These are phyloP conservation scores for Amblyjoppa fuscipennis DNA, from an alignment of 2,888 invertebrate genomes.

Conservation along the genomic window DNA sequence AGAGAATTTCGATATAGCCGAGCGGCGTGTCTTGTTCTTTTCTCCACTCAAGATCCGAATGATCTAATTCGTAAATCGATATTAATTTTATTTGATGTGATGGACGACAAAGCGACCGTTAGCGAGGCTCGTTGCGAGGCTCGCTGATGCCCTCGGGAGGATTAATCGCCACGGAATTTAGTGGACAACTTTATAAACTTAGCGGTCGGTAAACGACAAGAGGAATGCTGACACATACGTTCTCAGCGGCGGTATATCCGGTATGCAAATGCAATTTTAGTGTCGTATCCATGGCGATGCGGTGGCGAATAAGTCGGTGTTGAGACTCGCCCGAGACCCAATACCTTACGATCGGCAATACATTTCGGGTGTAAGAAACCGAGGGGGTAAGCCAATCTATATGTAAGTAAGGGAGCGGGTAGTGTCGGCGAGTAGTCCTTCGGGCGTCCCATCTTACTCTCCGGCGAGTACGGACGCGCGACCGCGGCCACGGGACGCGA, in stretches of 20 bases:
- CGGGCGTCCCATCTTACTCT: constrained; percentile 55
- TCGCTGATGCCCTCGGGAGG: background rate
- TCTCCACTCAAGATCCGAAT: background rate
- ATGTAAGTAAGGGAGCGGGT: constrained; percentile 81
- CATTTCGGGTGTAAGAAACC: constrained; percentile 79
- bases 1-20: background rate
- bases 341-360: constrained; percentile 77
- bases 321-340: constrained; percentile 49
- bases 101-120: constrained; percentile 9
- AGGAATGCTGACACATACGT: constrained; percentile 59
- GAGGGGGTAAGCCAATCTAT: constrained; percentile 80
- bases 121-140: background rate
- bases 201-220: constrained; percentile 46
- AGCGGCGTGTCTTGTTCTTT: background rate
- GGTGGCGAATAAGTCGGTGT: constrained; percentile 40
- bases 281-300: constrained; percentile 56
- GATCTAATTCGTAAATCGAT: constrained; percentile 34
- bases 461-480: constrained; percentile 41
- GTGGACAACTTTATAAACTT: constrained; percentile 64
- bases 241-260: constrained; percentile 66
- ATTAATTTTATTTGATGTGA: constrained; percentile 33
- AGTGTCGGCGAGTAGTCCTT: constrained; percentile 54
- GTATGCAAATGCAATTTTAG: constrained; percentile 82
- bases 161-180: constrained; percentile 51
- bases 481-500: constrained; percentile 36